Percentiles rank a stretch among this genome's conserved stretches.
Conservation (phyloP, 2,797 vertebrate species). For the Mustela erminea region DNA sequence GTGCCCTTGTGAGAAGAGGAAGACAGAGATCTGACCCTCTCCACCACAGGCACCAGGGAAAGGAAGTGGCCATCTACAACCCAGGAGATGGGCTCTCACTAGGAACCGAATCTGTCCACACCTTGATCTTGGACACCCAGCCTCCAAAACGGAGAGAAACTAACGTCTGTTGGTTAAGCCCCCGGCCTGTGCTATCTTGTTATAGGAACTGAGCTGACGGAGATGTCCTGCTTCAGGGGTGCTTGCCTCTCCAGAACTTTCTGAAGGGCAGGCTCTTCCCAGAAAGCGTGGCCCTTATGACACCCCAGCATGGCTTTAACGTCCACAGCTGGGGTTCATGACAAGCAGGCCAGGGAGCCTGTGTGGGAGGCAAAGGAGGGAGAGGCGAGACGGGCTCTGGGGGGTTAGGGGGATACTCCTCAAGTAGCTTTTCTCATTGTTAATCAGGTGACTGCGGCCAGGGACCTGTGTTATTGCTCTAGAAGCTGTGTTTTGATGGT, state of each 20-base stretch:
- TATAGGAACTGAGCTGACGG: neutral
- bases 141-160: neutral
- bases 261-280: neutral
- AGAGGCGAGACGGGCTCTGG: neutral
- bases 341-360: neutral
- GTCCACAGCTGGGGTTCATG: neutral
- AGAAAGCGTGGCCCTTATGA: neutral
- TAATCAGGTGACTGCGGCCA: neutral
- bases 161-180: neutral
- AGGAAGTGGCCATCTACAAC: neutral
- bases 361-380: neutral
- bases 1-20: neutral
- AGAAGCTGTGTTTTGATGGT: neutral
- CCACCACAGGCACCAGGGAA: neutral
- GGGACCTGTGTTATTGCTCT: conserved; percentile 11
- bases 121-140: neutral
- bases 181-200: neutral
- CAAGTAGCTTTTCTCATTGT: neutral
- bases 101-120: neutral
- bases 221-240: neutral
- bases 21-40: neutral
- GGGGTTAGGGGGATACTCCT: accelerated
- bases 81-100: neutral
- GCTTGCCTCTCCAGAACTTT: neutral
- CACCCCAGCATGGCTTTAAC: neutral